phyloP scores from a whole-genome alignment of 2,797 vertebrate genomes.

The Sylvilagus floridanus region DNA sequence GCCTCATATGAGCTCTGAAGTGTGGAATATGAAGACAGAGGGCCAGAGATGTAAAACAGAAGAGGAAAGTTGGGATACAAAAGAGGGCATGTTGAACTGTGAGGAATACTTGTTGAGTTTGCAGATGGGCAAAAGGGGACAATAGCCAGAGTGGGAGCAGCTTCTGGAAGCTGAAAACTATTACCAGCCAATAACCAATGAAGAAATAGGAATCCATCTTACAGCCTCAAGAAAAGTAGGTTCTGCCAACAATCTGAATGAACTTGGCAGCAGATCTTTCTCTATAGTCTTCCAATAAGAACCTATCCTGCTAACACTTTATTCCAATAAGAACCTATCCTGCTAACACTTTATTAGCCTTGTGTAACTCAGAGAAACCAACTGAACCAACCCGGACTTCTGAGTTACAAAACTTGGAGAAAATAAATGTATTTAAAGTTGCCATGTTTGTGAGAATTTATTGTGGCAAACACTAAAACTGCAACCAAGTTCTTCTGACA shows the following conservation, averaged over 20 bases:
- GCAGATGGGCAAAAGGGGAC: not conserved
- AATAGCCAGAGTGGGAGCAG: fast-evolving
- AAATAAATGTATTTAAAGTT: not conserved
- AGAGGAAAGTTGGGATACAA: not conserved
- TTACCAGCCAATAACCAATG: not conserved
- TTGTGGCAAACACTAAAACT: not conserved
- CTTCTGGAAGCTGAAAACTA: not conserved
- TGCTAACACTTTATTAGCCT: not conserved
- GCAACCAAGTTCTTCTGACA: not conserved
- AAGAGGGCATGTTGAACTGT: not conserved
- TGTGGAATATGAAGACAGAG: not conserved
- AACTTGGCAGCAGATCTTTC: not conserved
- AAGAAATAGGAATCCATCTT: not conserved
- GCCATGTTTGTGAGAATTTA: not conserved
- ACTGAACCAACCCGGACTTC: not conserved
- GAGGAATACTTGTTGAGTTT: not conserved
- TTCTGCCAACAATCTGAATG: not conserved
- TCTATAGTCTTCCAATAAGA: not conserved
- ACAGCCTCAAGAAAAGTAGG: not conserved
- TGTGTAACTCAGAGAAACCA: not conserved
- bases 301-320: not conserved
- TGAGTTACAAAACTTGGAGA: not conserved
- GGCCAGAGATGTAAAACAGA: not conserved
- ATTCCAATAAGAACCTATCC: not conserved
- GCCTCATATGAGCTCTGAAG: not conserved